Base-by-base conservation (phyloP, 2,888 invertebrate genomes). In the Himalopsyche japonica region DNA sequence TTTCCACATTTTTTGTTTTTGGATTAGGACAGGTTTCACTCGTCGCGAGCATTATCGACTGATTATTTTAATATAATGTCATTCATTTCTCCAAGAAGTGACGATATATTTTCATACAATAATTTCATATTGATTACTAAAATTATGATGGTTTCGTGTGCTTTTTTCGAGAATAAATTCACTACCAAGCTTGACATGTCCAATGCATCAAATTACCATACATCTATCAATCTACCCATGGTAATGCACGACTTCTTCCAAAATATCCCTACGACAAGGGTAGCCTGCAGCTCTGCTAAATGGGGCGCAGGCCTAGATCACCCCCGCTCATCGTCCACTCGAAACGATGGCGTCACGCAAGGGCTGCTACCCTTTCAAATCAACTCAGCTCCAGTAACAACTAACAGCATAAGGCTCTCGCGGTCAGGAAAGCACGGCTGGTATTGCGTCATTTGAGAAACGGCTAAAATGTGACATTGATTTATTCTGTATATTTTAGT, bases 281-380 rank as follows among this genome's bases (percentile, higher is more conserved):
- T 70, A 15, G 24, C 70, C 30, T 30, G 70, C 70, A 24, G 76
- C 76, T 20, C 32, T 76, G 24, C 10, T 12, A 34, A 76, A 76
- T 30, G 76, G 76, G 20, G 57, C 57, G 57, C 20, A 24, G 20
- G 57, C 20, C 57, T 20, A 57, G 57, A 47, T n/a, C 24, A 24
- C 81, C 43, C 18, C 81, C 70, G 64, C 64, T 34, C 64, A 1
- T 37, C 76, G 79, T 24, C 80, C 76, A 84, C 81, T 82, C 83
- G 85, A 86, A 84, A 64, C 81, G 84, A 86, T 48, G 70, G 49
- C 84, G 86, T 82, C 86, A 86, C 86, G 86, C 86, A 79, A 86
- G 82, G 81, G 79, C 64, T 78, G 84, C 81, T 82, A 85, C 86
- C 86, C 86, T 85, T 86, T 85, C 82, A 84, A 85, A 86, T 86